phyloP scores from a whole-genome alignment of 92 coral and sea anemone species.

The Meandrina meandrites region DNA sequence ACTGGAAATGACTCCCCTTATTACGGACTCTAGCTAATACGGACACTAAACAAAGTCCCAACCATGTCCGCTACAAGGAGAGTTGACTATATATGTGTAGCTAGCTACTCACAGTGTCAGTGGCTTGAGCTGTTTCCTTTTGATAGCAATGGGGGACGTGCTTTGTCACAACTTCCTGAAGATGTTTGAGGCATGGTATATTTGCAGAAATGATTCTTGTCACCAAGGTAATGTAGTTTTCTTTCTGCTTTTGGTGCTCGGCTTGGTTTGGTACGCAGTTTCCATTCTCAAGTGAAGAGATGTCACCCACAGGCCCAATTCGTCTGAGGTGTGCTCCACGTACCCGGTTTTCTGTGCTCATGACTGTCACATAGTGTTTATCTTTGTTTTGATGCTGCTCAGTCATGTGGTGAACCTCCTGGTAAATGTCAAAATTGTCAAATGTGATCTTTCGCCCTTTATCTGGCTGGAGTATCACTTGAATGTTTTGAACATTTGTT shows the following conservation, averaged over 20 bases:
- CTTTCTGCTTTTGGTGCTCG: neutral
- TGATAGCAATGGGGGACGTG: neutral
- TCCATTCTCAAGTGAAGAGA: slow-evolving; percentile 26
- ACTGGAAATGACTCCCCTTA: too few relatives aligned
- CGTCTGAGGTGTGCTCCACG: neutral
- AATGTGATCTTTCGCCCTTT: slow-evolving; percentile 26
- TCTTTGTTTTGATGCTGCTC: slow-evolving; percentile 45
- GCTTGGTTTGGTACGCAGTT: slow-evolving; percentile 31
- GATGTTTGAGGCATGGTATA: too few relatives aligned
- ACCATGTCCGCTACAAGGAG: slow-evolving; percentile 25
- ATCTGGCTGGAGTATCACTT: too few relatives aligned
- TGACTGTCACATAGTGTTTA: slow-evolving; percentile 39
- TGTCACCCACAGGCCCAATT: neutral
- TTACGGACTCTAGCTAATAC: too few relatives aligned
- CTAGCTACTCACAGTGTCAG: slow-evolving; percentile 16
- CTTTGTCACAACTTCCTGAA: too few relatives aligned
- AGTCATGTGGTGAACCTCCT: slow-evolving; percentile 54
- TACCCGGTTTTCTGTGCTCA: slow-evolving; percentile 26
- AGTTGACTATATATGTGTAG: neutral
- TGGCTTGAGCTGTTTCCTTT: slow-evolving; percentile 37
- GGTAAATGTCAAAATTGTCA: slow-evolving; percentile 55
- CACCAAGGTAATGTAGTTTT: neutral
- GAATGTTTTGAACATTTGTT: too few relatives aligned
- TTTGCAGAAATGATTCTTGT: neutral
- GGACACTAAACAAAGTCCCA: too few relatives aligned